Base-by-base conservation (phyloP, 2,797 vertebrate species). In the Pseudotriccus pelzelni region DNA sequence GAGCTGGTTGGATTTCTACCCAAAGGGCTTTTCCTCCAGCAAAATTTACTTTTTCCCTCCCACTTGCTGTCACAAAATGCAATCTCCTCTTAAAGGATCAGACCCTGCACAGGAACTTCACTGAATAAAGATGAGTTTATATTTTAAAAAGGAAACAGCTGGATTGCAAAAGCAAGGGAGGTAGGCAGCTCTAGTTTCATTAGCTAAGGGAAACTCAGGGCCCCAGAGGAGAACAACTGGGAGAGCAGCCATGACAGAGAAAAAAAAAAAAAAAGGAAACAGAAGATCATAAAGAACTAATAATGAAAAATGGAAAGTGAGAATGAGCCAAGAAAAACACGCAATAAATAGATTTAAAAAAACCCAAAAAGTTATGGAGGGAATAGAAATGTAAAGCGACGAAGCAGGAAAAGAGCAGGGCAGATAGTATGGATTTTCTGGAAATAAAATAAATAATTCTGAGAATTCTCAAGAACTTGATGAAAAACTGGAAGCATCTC, bases 91-190 rank as follows among this genome's bases (percentile, higher is more conserved):
- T 96, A 95, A 97, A 97, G 97, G 97, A 95, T 92, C 96, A 95
- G 91, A 95, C 95, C 95, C 97, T 47, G 97, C 93, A 96, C 96
- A 96, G 97, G 97, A 98, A 96, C 95, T 97, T 96, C 87, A 85
- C 89, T 83, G 96, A 97, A 97, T 98, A 96, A 97, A 98, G 97
- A 98, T 97, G 97, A 98, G 96, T 97, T 97, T 97, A 96, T 96
- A 95, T 98, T 98, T 98, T 98, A 96, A 97, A 98, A 98, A 97
- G 98, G 98, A 98, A 99, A 99, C 98, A 99, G 98, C 98, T 99
- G 98, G 98, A 98, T 98, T 97, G 97, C 97, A 97, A 96, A 95
- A 97, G 96, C 95, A 96, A 96, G 96, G 96, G 97, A 96, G 93
- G 96, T 96, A 97, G 98, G 93, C 97, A 94, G 97, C 97, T 97